Percentiles rank a stretch among this genome's conserved stretches.
Evolutionary conservation across 1,140 invertebrate genomes (phyloP).

Genomic region (Cardiocondyla obscurior): DNA sequence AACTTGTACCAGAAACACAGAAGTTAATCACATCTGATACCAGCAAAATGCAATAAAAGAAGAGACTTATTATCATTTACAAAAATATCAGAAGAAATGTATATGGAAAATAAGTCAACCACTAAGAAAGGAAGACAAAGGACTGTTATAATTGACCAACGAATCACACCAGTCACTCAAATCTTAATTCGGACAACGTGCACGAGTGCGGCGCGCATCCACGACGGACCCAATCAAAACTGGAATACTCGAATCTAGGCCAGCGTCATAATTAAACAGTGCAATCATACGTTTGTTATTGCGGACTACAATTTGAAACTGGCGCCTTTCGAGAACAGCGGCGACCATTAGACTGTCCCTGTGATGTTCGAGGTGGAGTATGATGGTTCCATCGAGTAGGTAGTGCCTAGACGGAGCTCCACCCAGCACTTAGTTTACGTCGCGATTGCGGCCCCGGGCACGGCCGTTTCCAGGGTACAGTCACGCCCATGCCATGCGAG

Average conservation of each 20-base stretch:
- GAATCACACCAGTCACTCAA: neutral
- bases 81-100: neutral
- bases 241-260: neutral
- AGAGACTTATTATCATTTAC: neutral
- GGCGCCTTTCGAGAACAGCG: conserved; percentile 74
- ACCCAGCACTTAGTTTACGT: conserved; percentile 84
- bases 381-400: conserved; percentile 83
- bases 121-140: neutral
- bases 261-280: conserved; percentile 4
- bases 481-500: conserved; percentile 80
- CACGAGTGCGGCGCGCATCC: neutral
- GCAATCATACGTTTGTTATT: neutral
- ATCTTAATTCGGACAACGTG: neutral
- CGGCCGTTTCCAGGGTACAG: conserved; percentile 82
- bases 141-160: neutral
- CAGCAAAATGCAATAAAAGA: neutral
- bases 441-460: conserved; percentile 80
- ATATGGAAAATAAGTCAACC: neutral
- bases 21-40: neutral
- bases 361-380: conserved; percentile 78
- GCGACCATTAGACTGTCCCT: conserved; percentile 80
- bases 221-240: neutral
- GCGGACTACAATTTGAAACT: conserved; percentile 74
- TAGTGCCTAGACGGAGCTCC: conserved; percentile 83
- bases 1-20: neutral